These are phyloP conservation scores for Pammene fasciana DNA, from an alignment of 2,888 invertebrate genomes.

Conservation along the genomic window DNA sequence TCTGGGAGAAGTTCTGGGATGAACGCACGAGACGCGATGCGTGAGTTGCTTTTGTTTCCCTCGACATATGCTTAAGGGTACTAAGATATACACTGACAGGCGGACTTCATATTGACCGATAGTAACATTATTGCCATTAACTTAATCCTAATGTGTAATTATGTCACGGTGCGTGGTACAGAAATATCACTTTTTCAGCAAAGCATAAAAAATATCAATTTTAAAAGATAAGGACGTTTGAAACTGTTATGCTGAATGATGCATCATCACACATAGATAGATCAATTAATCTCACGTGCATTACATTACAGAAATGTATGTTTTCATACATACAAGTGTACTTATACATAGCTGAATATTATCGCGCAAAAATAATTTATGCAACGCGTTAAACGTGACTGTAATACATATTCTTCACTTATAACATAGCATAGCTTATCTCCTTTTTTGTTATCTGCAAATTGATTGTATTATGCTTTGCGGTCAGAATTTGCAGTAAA, in stretches of 20 bases:
- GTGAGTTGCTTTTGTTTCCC: conserved; percentile 75
- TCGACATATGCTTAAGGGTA: background rate
- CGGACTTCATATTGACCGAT: no score
- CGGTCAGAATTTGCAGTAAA: background rate
- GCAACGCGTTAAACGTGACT: conserved; percentile 12
- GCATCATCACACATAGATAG: no score
- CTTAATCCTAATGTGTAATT: no score
- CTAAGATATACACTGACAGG: background rate
- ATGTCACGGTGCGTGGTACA: no score
- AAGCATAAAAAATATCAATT: no score
- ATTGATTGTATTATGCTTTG: conserved; percentile 8
- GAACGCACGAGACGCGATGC: conserved; percentile 86
- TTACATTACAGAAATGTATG: no score
- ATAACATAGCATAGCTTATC: background rate
- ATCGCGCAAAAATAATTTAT: conserved; percentile 7
- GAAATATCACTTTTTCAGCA: no score
- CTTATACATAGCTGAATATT: background rate
- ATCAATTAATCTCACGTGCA: no score
- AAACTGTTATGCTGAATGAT: no score
- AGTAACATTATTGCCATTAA: no score
- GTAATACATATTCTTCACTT: conserved; percentile 1
- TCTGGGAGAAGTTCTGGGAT: conserved; percentile 94
- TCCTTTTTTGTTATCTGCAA: conserved; percentile 8
- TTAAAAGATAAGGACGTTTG: no score
- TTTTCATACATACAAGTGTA: no score